phyloP scores from a whole-genome alignment of 2,113 vertebrate species.

The Motacilla alba region DNA sequence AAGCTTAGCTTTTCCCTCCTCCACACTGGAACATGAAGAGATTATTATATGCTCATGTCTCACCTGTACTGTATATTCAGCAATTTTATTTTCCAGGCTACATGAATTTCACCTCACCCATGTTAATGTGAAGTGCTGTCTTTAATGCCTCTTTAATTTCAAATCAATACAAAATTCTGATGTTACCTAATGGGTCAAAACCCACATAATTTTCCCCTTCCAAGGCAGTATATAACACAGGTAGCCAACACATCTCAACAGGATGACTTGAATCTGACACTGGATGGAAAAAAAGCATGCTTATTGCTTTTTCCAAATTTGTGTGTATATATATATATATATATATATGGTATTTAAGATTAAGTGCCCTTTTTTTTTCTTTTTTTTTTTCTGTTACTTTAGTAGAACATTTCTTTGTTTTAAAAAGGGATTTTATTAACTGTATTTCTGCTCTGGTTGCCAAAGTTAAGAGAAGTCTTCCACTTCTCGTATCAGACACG shows the following conservation, averaged over 20 bases:
- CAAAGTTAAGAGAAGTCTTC: background rate
- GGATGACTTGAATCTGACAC: background rate
- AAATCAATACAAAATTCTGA: background rate
- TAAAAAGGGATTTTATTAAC: background rate
- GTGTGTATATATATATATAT: background rate
- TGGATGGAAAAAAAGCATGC: background rate
- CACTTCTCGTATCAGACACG: background rate
- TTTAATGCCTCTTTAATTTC: background rate
- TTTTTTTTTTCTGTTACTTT: background rate
- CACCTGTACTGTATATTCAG: background rate
- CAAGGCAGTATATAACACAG: background rate
- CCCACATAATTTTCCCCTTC: background rate
- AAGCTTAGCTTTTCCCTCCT: background rate
- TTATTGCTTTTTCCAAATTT: background rate
- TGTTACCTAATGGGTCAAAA: background rate
- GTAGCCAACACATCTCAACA: background rate
- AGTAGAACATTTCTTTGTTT: background rate
- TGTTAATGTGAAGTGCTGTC: background rate
- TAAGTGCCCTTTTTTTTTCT: rapidly evolving
- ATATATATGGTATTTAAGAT: background rate
- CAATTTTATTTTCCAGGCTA: background rate
- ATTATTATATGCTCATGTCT: background rate
- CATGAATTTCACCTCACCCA: background rate
- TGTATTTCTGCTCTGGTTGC: background rate
- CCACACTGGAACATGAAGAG: background rate